Evolutionary conservation across 2,888 invertebrate species (phyloP), one percentile per base, ranked within the genome.

Genomic region (Meliscaeva auricollis): DNA sequence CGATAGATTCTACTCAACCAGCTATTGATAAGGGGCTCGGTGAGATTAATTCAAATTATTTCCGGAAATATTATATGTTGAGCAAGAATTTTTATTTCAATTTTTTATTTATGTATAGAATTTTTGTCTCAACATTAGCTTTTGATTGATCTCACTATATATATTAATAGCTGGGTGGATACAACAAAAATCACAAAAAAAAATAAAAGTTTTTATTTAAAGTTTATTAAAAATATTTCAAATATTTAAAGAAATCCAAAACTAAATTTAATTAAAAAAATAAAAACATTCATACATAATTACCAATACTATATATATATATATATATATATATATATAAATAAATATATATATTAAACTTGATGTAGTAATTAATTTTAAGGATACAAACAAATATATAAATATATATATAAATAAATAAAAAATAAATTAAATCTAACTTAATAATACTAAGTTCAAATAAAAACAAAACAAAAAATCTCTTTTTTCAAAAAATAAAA

Each of bases 1-100:
- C 70, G 69, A 73, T 30, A 5, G 44, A 78, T 68, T 87, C 82
- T 80, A 87, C 79, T 87, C 81, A 76, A 62, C 85, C 87, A 76
- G 87, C 75, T 87, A 41, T 66, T 48, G 83, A 68, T 88, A 44
- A 87, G 88, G 88, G 88, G 88, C 88, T 88, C 88, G 62, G 88
- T 87, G 88, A 60, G 75, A 78, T 26, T 17, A 50, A 54, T 79
- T 75, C 70, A 87, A 76, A 77, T 69, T 68, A 81, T 75, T 85
- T 79, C 75, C 78, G 76, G 60, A 62, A 15, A 38, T 54, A 38
- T 56, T 50, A 46, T 56, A 20, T 22, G 74, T 66, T 73, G 66
- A 66, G 35, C 20, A 66, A 32, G 1, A 50, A 50, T n/a, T 17
- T 3, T 50, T 35, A 41, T 44, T 60, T 60, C 1, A 17, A 3